phyloP scores from a whole-genome alignment of 2,113 vertebrate species.

The Lagopus muta region DNA sequence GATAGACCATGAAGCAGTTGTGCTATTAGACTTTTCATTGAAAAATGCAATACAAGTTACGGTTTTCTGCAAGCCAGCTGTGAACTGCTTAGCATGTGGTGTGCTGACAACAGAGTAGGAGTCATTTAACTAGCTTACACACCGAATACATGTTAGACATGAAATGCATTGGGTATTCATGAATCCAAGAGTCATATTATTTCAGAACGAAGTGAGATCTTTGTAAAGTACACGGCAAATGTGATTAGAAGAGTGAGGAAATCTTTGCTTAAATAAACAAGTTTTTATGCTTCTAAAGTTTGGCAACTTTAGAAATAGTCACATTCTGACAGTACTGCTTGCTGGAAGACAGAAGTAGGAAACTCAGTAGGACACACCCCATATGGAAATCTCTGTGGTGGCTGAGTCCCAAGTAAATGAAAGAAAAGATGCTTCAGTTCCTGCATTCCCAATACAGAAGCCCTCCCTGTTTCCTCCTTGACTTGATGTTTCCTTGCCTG shows the following conservation, averaged over 20 bases:
- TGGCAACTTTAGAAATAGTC: not conserved
- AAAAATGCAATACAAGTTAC: not conserved
- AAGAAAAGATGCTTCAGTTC: not conserved
- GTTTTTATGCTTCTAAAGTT: rapidly evolving
- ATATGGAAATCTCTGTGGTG: not conserved
- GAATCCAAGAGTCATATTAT: not conserved
- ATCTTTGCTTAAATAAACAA: not conserved
- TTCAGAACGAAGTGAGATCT: not conserved
- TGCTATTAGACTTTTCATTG: not conserved
- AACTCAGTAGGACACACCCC: not conserved
- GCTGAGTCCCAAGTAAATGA: not conserved
- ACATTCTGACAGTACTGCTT: not conserved
- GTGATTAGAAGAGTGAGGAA: not conserved
- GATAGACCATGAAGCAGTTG: not conserved
- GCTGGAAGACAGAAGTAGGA: not conserved
- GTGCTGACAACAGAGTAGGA: not conserved
- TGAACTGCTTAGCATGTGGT: not conserved
- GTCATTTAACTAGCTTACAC: not conserved
- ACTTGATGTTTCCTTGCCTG: not conserved
- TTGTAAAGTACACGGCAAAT: not conserved
- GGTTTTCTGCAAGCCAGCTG: not conserved
- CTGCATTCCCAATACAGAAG: not conserved
- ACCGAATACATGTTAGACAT: not conserved
- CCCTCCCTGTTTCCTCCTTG: not conserved
- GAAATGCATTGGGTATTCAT: not conserved